Conservation (phyloP, 2,888 invertebrate genomes). For the Mimumesa dahlbomi region DNA sequence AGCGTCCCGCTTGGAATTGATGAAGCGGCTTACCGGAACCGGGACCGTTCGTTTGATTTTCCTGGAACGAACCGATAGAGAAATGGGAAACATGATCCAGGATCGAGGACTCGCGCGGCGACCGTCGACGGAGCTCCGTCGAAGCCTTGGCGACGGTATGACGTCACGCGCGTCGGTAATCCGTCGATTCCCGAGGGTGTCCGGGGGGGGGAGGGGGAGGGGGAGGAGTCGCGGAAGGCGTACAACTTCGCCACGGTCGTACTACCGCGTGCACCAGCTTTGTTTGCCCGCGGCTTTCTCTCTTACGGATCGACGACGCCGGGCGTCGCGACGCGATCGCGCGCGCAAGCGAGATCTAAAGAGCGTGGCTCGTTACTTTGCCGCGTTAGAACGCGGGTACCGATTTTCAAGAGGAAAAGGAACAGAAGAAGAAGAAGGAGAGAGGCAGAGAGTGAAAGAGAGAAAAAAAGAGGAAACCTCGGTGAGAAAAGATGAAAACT, state of each 20-base stretch:
- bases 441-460: constrained; percentile 1
- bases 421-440: constrained; percentile 13
- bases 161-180: constrained; percentile 42
- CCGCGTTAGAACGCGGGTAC: constrained; percentile 13
- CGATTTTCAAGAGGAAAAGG: too few species aligned
- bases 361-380: constrained; percentile 11
- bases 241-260: neutral
- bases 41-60: constrained; percentile 8
- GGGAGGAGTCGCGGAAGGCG: neutral
- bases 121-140: too few species aligned
- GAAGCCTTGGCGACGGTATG: constrained; percentile 5
- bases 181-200: constrained; percentile 18
- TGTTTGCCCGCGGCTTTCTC: constrained; percentile 19
- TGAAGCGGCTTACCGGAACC: constrained; percentile 11
- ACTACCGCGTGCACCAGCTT: constrained; percentile 6
- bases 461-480: constrained; percentile 3
- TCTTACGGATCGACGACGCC: constrained; percentile 9
- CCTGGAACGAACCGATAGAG: neutral
- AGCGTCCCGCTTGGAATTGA: constrained; percentile 9
- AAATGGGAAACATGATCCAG: neutral
- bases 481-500: constrained; percentile 12
- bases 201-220: constrained; percentile 1
- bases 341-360: constrained; percentile 8
- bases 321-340: constrained; percentile 2
- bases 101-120: neutral